Conservation (phyloP, 2,797 vertebrate species). For the Megalops cyprinoides region DNA sequence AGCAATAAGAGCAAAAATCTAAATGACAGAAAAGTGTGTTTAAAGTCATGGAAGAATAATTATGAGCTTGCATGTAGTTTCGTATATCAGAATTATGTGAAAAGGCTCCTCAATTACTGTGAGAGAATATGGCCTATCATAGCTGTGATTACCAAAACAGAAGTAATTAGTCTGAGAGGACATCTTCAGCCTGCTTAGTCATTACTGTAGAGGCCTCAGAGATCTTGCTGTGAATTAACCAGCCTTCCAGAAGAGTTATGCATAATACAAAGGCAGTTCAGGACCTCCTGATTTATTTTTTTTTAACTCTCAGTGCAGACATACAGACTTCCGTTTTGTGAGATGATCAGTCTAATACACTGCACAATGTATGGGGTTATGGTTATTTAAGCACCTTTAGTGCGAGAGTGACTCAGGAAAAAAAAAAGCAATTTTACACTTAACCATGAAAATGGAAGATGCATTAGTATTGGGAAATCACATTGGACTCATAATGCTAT, state of each 20-base stretch:
- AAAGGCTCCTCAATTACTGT: constrained; percentile 30
- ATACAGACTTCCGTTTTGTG: not conserved
- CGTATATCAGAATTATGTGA: constrained; percentile 20
- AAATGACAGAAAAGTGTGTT: not conserved
- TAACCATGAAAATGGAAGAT: too few species aligned
- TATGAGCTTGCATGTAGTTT: not conserved
- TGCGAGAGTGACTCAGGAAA: too few species aligned
- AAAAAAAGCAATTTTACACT: too few species aligned
- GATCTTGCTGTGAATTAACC: constrained; percentile 28
- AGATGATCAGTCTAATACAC: not conserved
- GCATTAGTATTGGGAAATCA: too few species aligned
- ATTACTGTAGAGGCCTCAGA: constrained; percentile 29
- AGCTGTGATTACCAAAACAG: constrained; percentile 36
- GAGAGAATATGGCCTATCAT: constrained; percentile 28
- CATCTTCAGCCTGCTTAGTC: constrained; percentile 24
- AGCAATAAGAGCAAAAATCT: constrained; percentile 10
- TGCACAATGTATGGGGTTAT: too few species aligned
- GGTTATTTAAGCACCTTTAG: too few species aligned
- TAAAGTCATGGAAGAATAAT: constrained; percentile 24
- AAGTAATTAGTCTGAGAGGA: constrained; percentile 34
- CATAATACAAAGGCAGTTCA: constrained; percentile 8
- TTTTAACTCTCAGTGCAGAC: not conserved
- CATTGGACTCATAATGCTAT: too few species aligned
- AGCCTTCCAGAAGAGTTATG: constrained; percentile 22
- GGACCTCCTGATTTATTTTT: constrained; percentile 11